Percentiles rank a stretch among this genome's conserved stretches.
Evolutionary conservation across 2,113 vertebrate species (phyloP).

Genomic region (Nesospiza acunhae): DNA sequence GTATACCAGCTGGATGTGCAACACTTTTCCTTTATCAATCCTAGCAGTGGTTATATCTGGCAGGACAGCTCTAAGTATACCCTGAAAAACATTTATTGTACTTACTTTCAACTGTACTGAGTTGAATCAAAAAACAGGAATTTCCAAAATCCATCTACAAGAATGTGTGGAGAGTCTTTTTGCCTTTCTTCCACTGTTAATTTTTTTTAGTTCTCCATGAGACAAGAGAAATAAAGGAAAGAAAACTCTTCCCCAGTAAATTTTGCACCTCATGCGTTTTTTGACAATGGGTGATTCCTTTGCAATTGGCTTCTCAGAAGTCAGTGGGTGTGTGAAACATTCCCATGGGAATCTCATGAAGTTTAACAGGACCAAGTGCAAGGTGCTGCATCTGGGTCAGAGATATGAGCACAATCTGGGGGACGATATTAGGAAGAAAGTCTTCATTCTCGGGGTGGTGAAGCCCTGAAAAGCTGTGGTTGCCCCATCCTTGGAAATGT

Average conservation of each 20-base stretch:
- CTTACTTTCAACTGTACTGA: not conserved
- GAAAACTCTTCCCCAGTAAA: not conserved
- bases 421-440: not conserved
- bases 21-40: not conserved
- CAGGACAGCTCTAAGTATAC: not conserved
- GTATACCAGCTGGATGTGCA: not conserved
- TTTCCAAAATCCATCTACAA: not conserved
- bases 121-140: not conserved
- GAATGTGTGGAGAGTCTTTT: not conserved
- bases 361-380: not conserved
- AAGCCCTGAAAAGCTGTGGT: not conserved
- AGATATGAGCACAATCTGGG: not conserved
- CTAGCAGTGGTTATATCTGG: not conserved
- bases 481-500: not conserved
- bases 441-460: not conserved
- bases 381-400: fast-evolving
- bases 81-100: not conserved
- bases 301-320: not conserved
- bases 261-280: fast-evolving
- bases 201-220: not conserved
- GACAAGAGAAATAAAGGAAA: not conserved
- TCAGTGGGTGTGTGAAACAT: not conserved
- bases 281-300: not conserved
- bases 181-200: not conserved
- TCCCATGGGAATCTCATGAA: not conserved